Percentiles rank a stretch among this genome's conserved stretches.
Conservation (phyloP, 2,113 vertebrate species). For the Hiodon tergisus region DNA sequence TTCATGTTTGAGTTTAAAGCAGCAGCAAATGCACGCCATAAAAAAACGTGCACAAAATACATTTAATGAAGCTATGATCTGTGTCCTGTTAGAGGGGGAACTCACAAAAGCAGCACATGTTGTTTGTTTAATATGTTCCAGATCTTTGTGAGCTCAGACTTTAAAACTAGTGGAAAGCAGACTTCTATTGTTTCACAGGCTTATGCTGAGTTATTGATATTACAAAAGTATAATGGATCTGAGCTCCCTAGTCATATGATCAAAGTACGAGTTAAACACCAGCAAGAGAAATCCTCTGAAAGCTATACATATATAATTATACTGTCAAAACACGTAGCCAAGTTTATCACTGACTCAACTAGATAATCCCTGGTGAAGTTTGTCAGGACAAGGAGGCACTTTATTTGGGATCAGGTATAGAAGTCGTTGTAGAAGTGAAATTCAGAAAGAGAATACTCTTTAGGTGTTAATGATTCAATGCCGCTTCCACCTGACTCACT, state of each 20-base stretch:
- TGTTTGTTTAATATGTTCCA: neutral
- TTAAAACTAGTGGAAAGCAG: neutral
- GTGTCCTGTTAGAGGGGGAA: neutral
- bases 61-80: neutral
- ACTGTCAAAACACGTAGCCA: conserved; percentile 17
- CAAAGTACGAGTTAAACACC: conserved; percentile 11
- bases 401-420: neutral
- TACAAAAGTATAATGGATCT: neutral
- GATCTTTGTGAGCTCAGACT: neutral
- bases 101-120: neutral
- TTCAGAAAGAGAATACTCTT: neutral
- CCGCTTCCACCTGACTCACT: neutral
- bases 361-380: conserved; percentile 24
- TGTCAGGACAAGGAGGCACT: neutral
- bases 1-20: too few relatives aligned
- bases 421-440: neutral
- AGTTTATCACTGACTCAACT: neutral
- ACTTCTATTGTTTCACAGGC: neutral
- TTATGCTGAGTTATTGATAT: conserved; percentile 5
- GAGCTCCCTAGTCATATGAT: conserved; percentile 4
- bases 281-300: neutral
- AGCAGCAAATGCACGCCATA: neutral
- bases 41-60: neutral
- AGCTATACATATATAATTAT: conserved; percentile 18
- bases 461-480: neutral